These are phyloP conservation scores for Gorilla gorilla DNA, from an alignment of 2,113 vertebrate genomes.

Conservation along the genomic window DNA sequence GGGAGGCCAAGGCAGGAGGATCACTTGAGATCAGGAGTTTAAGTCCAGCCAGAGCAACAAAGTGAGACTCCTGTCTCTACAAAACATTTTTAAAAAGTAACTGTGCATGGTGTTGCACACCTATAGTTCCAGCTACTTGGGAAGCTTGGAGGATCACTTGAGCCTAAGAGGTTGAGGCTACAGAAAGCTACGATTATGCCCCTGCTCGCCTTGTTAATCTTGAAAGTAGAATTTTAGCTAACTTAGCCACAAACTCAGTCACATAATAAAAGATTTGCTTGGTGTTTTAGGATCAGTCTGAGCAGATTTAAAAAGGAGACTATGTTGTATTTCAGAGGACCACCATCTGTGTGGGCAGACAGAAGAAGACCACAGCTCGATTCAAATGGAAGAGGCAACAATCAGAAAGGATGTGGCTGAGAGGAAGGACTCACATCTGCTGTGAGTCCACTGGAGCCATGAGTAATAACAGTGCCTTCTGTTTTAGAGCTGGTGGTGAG, in stretches of 20 bases:
- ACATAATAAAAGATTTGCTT: background rate
- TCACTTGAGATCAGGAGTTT: no score
- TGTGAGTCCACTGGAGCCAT: background rate
- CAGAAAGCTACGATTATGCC: no score
- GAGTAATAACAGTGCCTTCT: background rate
- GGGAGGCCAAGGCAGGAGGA: no score
- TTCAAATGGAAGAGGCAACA: constrained; percentile 12
- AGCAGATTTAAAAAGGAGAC: background rate
- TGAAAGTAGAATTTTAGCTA: background rate
- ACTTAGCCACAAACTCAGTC: background rate
- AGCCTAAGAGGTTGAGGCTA: no score
- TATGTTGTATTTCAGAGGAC: background rate
- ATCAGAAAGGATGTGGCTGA: constrained; percentile 55
- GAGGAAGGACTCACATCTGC: background rate
- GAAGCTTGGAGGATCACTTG: no score
- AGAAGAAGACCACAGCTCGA: constrained; percentile 50
- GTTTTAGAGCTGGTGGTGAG: constrained; percentile 20
- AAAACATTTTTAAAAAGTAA: no score
- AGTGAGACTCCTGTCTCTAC: no score
- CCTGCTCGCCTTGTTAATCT: background rate
- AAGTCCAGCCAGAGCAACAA: no score
- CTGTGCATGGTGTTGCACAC: no score
- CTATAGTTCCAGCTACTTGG: no score
- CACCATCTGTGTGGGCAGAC: constrained; percentile 46
- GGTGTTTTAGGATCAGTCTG: background rate